phyloP scores from a whole-genome alignment of 2,113 vertebrate species.

The Pluvialis apricaria region DNA sequence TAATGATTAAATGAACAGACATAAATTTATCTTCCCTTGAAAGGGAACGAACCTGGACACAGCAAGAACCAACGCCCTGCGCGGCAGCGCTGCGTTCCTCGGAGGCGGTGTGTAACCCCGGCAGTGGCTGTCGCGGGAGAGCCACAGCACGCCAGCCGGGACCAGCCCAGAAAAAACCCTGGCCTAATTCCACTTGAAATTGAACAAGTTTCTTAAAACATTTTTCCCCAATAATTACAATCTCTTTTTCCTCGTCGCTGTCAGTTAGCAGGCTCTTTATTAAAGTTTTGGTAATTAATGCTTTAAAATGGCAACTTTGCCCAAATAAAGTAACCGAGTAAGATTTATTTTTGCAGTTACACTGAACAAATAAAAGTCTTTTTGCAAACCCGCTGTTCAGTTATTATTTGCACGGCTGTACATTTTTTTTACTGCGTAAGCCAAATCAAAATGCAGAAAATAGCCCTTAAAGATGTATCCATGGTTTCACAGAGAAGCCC shows the following conservation, averaged over 20 bases:
- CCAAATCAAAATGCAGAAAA: background rate
- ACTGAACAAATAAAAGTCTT: background rate
- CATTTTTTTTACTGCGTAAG: background rate
- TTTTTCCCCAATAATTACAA: background rate
- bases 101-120: accelerated
- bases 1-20: background rate
- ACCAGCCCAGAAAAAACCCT: background rate
- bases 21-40: background rate
- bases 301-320: background rate
- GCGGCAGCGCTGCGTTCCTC: background rate
- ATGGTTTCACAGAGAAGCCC: background rate
- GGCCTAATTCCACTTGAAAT: background rate
- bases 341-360: background rate
- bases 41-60: background rate
- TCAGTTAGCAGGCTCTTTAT: background rate
- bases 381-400: background rate
- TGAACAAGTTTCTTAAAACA: background rate
- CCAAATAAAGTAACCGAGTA: background rate
- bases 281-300: background rate
- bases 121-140: background rate
- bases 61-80: background rate
- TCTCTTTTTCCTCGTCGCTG: background rate
- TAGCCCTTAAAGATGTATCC: accelerated
- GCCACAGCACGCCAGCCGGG: accelerated
- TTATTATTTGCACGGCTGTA: background rate